These are phyloP conservation scores for Sinocyclocheilus rhinocerous DNA, from an alignment of 2,113 vertebrate species.

Conservation along the genomic window DNA sequence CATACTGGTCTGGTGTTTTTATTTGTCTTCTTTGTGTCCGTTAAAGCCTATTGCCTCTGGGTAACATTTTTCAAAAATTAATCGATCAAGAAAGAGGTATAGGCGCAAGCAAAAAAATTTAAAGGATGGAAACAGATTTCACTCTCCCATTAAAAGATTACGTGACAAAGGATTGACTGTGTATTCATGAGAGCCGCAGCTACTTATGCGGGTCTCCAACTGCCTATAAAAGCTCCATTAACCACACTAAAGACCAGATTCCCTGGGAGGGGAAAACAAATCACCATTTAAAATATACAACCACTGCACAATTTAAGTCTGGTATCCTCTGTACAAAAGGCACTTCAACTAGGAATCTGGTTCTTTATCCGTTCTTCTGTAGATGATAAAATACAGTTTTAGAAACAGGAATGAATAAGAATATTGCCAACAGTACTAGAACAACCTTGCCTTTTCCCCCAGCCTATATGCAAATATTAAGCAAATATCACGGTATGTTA, in stretches of 20 bases:
- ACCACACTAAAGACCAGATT: conserved; percentile 29
- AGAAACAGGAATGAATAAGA: conserved; percentile 35
- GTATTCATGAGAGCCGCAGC: background rate
- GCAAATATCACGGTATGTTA: conserved; percentile 56
- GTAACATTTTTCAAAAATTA: background rate
- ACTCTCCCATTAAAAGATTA: conserved; percentile 13
- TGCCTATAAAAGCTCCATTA: conserved; percentile 39
- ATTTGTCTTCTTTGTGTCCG: background rate
- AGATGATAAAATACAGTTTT: conserved; percentile 13
- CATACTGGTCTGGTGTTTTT: background rate
- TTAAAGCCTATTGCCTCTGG: conserved; percentile 5
- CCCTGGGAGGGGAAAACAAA: conserved; percentile 33
- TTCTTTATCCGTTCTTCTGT: background rate
- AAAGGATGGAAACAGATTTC: conserved; percentile 11
- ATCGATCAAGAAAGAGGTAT: background rate
- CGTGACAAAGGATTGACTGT: conserved; percentile 26
- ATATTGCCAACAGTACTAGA: conserved; percentile 43
- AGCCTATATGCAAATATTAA: conserved; percentile 62
- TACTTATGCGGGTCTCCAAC: conserved; percentile 25
- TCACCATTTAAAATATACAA: conserved; percentile 31
- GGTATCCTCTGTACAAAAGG: background rate
- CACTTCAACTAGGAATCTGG: background rate
- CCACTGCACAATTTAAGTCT: conserved; percentile 4
- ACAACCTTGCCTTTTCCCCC: conserved; percentile 13
- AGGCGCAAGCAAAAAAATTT: too few relatives aligned